These are phyloP conservation scores for Lepidothrix coronata DNA, from an alignment of 2,113 vertebrate genomes.

Conservation along the genomic window DNA sequence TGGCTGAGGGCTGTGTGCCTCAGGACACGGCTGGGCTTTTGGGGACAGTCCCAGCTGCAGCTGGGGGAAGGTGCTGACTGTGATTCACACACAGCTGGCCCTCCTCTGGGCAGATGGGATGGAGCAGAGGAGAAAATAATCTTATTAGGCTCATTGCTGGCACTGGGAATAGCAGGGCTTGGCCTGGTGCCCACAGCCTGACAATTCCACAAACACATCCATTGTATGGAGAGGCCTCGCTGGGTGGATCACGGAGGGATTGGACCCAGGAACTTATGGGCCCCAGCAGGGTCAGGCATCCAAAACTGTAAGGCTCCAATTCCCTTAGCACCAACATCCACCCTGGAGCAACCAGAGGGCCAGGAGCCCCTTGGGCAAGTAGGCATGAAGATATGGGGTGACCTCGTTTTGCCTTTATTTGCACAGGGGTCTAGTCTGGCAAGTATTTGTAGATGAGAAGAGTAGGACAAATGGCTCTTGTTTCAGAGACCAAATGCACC, in stretches of 20 bases:
- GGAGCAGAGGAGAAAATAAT: background rate
- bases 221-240: background rate
- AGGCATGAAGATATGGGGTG: background rate
- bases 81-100: background rate
- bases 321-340: background rate
- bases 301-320: background rate
- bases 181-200: background rate
- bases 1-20: background rate
- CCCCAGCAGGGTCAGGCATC: rapidly evolving
- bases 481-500: background rate
- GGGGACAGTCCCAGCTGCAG: background rate
- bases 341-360: background rate
- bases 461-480: background rate
- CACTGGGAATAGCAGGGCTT: background rate
- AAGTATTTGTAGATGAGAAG: background rate
- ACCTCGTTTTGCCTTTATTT: background rate
- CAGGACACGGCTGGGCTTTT: background rate
- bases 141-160: background rate
- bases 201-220: background rate
- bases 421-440: background rate
- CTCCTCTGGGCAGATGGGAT: background rate
- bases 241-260: background rate
- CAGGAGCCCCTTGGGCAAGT: background rate
- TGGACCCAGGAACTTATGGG: background rate
- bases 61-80: background rate